Base-by-base conservation (phyloP, 2,113 vertebrate species). In the Tragulus kanchil region DNA sequence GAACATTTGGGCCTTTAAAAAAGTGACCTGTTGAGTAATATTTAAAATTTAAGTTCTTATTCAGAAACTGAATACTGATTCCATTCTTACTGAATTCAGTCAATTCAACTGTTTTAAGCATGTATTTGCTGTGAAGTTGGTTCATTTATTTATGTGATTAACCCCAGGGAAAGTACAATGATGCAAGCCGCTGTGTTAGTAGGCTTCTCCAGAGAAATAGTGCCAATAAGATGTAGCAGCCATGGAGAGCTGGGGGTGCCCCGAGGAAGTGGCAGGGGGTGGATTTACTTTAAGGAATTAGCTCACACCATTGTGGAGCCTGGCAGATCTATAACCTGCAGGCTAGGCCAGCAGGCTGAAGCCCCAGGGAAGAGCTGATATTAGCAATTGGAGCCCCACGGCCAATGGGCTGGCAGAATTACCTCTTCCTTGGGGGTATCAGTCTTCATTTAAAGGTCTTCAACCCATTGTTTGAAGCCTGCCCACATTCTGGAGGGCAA, bases 41-140 rank as follows among this genome's bases (percentile, higher is more conserved):
- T 62, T 87, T 90, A 42, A 58, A 73, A 58, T 91, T 61, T 69
- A 69, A 73, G 12, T 93, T 96, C 17, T 67, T 91, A n/a, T 65
- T 92, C 8, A 85, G 15, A 26, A 96, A n/a, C 26, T 62, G 25
- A 94, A 62, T 73, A 62, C 16, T 19, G 71, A 42, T 82, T 89
- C 3, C 31, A 54, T 82, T 88, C 61, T 88, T 65, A 58, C 0
- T 84, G 59, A 78, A 67, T 93, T 78, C 71, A 79, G 1, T 58
- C 58, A 52, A n/a, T 42, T 56, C 16, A 56, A 2, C 28, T 71
- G 16, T 50, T 75, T 26, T 31, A 75, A 23, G 3, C 62, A 28
- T 56, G 19, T 25, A 14, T n/a, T 36, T 36, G 48, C 64, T 17
- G 5, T 26, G 36, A 84, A 73, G 48, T 25, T 83, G 62, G 8